phyloP scores from a whole-genome alignment of 1,140 invertebrate species.

The Antheraea mylitta region DNA sequence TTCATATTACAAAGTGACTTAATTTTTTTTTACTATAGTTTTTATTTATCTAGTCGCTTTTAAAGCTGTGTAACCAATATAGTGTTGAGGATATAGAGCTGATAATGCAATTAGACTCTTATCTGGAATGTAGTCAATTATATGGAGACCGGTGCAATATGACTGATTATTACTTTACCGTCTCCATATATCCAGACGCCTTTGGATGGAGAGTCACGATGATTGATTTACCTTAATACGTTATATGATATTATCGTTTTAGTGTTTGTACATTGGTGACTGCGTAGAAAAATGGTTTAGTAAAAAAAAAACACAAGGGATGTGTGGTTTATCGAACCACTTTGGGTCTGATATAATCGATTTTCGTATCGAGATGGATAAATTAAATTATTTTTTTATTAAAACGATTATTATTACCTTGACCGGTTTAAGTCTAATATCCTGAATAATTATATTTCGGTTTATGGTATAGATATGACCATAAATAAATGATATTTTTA shows the following conservation, averaged over 20 bases:
- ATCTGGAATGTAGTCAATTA: constrained; percentile 34
- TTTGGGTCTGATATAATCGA: neutral
- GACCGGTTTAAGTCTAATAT: too few species aligned
- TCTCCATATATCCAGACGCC: too few species aligned
- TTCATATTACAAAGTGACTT: too few species aligned
- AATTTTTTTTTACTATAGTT: neutral
- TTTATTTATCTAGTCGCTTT: neutral
- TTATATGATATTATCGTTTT: neutral
- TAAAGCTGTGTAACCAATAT: neutral
- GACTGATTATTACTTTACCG: too few species aligned
- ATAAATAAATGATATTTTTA: too few species aligned
- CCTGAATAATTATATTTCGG: too few species aligned
- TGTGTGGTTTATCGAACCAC: neutral
- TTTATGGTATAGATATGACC: too few species aligned
- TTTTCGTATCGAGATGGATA: neutral
- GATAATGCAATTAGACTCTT: neutral
- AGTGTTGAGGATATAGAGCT: too few species aligned
- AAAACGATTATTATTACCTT: too few species aligned
- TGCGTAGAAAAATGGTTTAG: neutral
- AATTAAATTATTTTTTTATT: neutral
- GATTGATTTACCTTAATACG: neutral
- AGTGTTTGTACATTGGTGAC: neutral
- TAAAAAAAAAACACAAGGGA: neutral
- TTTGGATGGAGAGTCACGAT: too few species aligned
- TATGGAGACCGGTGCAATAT: neutral